These are phyloP conservation scores for Clarias magur DNA, from an alignment of 2,113 vertebrate species.

Conservation along the genomic window DNA sequence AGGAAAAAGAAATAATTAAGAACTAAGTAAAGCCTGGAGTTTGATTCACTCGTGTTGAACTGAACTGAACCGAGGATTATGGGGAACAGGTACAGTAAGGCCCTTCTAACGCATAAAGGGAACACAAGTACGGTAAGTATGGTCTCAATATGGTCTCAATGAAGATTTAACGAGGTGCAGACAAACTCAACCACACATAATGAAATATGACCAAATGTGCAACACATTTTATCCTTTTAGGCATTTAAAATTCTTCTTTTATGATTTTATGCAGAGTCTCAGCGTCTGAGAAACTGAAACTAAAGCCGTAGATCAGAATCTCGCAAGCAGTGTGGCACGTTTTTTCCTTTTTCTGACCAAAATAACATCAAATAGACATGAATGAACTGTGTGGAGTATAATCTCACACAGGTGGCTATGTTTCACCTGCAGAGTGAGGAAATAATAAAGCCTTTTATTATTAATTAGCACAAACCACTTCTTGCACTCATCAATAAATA, in stretches of 20 bases:
- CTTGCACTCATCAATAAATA: neutral
- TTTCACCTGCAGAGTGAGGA: neutral
- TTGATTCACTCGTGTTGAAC: neutral
- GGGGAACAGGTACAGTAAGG: neutral
- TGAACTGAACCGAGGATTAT: conserved; percentile 5
- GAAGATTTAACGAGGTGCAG: neutral
- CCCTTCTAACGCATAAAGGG: too few species aligned
- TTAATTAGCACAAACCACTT: neutral
- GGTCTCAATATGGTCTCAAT: neutral
- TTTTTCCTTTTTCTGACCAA: neutral
- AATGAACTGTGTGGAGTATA: neutral
- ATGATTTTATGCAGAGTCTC: neutral
- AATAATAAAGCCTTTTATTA: neutral
- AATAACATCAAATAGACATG: neutral
- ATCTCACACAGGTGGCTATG: neutral
- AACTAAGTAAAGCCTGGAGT: neutral
- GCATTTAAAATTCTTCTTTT: too few species aligned
- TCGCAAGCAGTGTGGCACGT: neutral
- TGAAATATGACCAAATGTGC: neutral
- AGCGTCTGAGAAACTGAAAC: neutral
- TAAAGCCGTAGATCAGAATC: neutral
- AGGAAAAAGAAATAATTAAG: neutral
- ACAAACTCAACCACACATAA: neutral
- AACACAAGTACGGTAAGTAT: neutral
- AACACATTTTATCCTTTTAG: neutral